Evolutionary conservation across 2,888 invertebrate genomes (phyloP), one percentile per base, ranked within the genome.

Genomic region (Ochlodes sylvanus): DNA sequence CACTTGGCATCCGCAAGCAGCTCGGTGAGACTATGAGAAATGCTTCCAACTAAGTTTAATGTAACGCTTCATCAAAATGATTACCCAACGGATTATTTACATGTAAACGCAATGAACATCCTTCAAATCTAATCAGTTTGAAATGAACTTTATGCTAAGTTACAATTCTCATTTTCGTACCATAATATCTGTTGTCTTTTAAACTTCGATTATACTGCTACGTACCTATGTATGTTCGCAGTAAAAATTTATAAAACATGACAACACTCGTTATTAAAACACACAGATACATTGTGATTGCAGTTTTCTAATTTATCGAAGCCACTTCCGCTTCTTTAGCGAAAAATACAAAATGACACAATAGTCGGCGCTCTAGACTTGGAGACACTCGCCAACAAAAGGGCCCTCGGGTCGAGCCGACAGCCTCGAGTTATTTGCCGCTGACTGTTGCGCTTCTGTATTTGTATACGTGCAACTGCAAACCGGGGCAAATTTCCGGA

Each of bases 1-100:
- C 96, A 54, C 94, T 96, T 77, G 96, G 96, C 80, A 95, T 95
- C 78, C 90, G 95, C 75, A 95, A 95, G 79, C 95, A 95, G 85
- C 90, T 95, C 77, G 95, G 95, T 95, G 84, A 90, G 71, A 67
- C 57, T 65, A 68, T 70, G 63, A 66, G 52, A 56, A 56, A 62
- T 56, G 34, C 19, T 47, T 63, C 21, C 55, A 14, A 42, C 47
- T 68, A 61, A 76, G 19, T 66, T 15, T 42, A 42, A 44, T 55
- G 38, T 42, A 42, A 44, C 42, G 32, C 55, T 55, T 65, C 47
- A 57, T 65, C 52, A 57, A 57, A 47, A 38, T 44, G n/a, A 57
- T 19, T 65, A 14, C 17, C 52, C 64, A 12, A 52, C 21, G 47
- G 64, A 64, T 47, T 57, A 50, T 64, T 32, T 32, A 1, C 4